phyloP scores from a whole-genome alignment of 2,888 invertebrate species.

The Yponomeuta cagnagella region DNA sequence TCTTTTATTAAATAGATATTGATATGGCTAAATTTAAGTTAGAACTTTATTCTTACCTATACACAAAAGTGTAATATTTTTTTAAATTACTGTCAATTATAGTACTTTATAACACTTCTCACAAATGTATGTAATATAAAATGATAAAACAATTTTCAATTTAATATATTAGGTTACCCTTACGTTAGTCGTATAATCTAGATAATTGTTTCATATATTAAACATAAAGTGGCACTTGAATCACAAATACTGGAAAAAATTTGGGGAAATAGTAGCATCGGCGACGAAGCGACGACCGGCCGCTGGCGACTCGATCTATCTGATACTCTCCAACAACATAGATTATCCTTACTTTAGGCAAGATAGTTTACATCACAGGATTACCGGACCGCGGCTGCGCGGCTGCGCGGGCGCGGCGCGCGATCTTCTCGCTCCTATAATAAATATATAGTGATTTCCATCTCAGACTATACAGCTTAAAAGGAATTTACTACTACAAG shows the following conservation, averaged over 20 bases:
- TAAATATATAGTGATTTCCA: slow-evolving; percentile 44
- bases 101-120: slow-evolving; percentile 74
- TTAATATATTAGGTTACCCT: slow-evolving; percentile 76
- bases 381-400: slow-evolving; percentile 37
- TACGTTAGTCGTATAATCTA: slow-evolving; percentile 76
- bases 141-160: slow-evolving; percentile 77
- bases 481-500: slow-evolving; percentile 71
- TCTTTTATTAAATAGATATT: slow-evolving; percentile 76
- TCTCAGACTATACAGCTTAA: slow-evolving; percentile 72
- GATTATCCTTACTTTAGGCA: slow-evolving; percentile 69
- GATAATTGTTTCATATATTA: slow-evolving; percentile 78
- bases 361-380: slow-evolving; percentile 69
- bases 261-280: slow-evolving; percentile 75
- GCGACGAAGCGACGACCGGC: slow-evolving; percentile 53
- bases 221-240: slow-evolving; percentile 87
- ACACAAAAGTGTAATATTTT: slow-evolving; percentile 74
- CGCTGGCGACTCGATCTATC: slow-evolving; percentile 49
- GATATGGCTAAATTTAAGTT: slow-evolving; percentile 78
- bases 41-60: slow-evolving; percentile 73
- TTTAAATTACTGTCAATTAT: slow-evolving; percentile 73
- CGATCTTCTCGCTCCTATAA: slow-evolving; percentile 25
- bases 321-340: slow-evolving; percentile 61
- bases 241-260: slow-evolving; percentile 85
- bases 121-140: slow-evolving; percentile 77
- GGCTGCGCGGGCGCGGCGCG: background rate